These are phyloP conservation scores for Lumbricus terrestris DNA, from an alignment of 2,888 invertebrate genomes.

Conservation along the genomic window DNA sequence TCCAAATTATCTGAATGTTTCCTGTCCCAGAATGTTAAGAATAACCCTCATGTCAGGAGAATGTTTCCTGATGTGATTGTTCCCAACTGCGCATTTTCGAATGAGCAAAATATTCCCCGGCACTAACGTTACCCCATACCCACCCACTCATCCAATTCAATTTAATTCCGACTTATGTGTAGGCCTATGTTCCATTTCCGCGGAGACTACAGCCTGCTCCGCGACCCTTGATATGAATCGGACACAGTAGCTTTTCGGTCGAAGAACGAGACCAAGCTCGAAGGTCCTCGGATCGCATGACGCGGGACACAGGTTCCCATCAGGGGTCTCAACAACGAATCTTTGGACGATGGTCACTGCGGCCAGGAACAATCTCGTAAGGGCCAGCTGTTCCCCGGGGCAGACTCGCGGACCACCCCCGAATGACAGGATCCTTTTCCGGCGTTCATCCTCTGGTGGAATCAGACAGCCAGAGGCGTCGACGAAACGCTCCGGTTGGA, in stretches of 20 bases:
- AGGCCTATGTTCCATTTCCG: too few species aligned
- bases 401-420: conserved; percentile 29
- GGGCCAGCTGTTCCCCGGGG: conserved; percentile 28
- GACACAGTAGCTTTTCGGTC: conserved; percentile 23
- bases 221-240: conserved; percentile 12
- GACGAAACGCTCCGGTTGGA: conserved; percentile 30
- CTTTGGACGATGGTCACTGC: conserved; percentile 22
- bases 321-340: conserved; percentile 22
- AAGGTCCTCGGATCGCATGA: conserved; percentile 29
- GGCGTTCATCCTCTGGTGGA: conserved; percentile 10
- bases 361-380: conserved; percentile 29
- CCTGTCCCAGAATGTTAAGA: too few species aligned
- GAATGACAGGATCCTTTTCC: conserved; percentile 25
- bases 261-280: conserved; percentile 28
- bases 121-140: not conserved
- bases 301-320: not conserved
- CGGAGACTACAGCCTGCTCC: not conserved
- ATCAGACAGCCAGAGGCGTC: conserved; percentile 15
- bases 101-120: not conserved
- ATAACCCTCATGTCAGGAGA: too few species aligned
- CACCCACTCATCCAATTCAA: not conserved
- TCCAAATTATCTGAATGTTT: not conserved
- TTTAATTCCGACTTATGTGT: not conserved
- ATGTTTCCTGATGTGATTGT: too few species aligned
- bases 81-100: too few species aligned